phyloP scores from a whole-genome alignment of 2,113 vertebrate species.

The Pampusana beccarii region DNA sequence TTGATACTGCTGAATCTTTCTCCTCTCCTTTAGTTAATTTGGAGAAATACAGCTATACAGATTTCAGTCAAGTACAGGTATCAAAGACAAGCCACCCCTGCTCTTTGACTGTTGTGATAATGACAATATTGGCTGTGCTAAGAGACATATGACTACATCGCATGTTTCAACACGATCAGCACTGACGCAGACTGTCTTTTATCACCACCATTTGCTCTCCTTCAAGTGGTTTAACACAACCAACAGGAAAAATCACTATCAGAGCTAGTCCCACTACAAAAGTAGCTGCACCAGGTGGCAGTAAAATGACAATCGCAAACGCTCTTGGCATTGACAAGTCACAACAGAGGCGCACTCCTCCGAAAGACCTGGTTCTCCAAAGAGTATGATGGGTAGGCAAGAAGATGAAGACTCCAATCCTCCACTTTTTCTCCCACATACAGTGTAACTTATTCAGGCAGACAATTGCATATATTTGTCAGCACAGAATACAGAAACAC shows the following conservation, averaged over 20 bases:
- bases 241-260: not conserved
- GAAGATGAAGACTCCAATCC: not conserved
- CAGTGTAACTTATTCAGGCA: not conserved
- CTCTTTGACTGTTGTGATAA: not conserved
- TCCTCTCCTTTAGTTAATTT: not conserved
- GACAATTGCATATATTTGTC: not conserved
- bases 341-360: not conserved
- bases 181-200: not conserved
- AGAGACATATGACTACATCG: not conserved
- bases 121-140: not conserved
- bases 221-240: not conserved
- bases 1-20: not conserved
- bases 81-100: not conserved
- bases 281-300: not conserved
- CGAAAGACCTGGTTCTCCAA: not conserved
- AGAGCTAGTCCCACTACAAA: not conserved
- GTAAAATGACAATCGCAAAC: not conserved
- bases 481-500: not conserved
- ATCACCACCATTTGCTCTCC: not conserved
- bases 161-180: not conserved
- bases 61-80: not conserved
- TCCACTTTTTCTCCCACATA: rapidly evolving
- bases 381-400: not conserved
- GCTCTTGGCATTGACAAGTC: not conserved
- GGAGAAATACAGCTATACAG: not conserved